Evolutionary conservation across 2,113 vertebrate species (phyloP).

Genomic region (Pampusana beccarii): DNA sequence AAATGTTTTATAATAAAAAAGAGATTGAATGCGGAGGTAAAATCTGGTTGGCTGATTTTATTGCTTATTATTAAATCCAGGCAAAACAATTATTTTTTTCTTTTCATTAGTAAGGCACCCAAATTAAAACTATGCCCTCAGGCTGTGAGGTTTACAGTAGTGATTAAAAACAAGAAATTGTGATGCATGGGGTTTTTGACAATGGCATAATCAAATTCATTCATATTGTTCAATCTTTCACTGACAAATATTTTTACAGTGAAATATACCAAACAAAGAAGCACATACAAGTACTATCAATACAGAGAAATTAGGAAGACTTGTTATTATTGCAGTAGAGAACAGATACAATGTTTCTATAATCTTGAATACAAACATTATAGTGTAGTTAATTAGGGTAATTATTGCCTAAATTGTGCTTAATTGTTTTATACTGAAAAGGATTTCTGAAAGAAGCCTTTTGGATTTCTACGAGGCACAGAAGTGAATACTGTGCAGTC

Average conservation of each 20-base stretch:
- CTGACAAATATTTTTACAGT: constrained; percentile 89
- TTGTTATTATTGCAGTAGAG: constrained; percentile 75
- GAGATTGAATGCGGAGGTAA: constrained; percentile 88
- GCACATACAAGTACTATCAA: constrained; percentile 76
- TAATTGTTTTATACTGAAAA: constrained; percentile 82
- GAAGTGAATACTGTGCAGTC: not conserved
- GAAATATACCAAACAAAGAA: constrained; percentile 85
- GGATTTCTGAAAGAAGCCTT: constrained; percentile 65
- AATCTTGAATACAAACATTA: constrained; percentile 79
- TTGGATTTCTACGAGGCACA: constrained; percentile 44
- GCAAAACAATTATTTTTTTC: constrained; percentile 95
- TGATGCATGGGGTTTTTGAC: constrained; percentile 95
- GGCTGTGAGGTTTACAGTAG: constrained; percentile 91
- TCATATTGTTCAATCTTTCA: constrained; percentile 93
- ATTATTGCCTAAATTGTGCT: constrained; percentile 82
- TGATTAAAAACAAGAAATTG: constrained; percentile 99
- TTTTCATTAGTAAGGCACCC: constrained; percentile 95
- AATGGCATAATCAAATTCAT: constrained; percentile 98
- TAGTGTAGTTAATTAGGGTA: constrained; percentile 81
- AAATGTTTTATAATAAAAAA: constrained; percentile 91
- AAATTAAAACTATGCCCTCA: constrained; percentile 96
- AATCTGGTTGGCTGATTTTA: constrained; percentile 97
- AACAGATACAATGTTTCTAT: constrained; percentile 75
- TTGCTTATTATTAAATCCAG: constrained; percentile 99
- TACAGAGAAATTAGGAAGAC: constrained; percentile 76